A percentile compares a stretch with the other conserved stretches of the same genome.
phyloP scores from a whole-genome alignment of 2,113 vertebrate genomes.

The Malurus melanocephalus region DNA sequence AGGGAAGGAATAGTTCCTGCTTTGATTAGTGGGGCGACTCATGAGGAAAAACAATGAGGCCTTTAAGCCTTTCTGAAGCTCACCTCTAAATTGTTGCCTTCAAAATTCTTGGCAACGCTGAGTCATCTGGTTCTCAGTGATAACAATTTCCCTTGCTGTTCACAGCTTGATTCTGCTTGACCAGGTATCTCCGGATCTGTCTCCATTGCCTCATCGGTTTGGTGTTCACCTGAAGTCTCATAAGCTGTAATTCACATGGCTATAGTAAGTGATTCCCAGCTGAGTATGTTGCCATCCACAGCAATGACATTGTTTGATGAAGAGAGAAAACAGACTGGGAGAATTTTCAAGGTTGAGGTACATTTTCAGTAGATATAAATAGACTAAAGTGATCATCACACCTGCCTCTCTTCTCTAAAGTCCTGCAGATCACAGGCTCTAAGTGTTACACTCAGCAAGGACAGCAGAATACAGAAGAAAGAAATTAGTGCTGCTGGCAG shows the following conservation, averaged over 20 bases:
- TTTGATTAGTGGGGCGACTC: background rate
- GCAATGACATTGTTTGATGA: background rate
- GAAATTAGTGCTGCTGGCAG: background rate
- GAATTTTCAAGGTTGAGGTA: slow-evolving; percentile 39
- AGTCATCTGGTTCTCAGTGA: background rate
- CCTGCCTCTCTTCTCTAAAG: slow-evolving; percentile 11
- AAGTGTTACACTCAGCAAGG: slow-evolving; percentile 16
- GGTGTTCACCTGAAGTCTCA: background rate
- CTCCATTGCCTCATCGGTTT: background rate
- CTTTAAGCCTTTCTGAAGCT: background rate
- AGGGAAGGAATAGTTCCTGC: background rate
- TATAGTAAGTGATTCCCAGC: background rate
- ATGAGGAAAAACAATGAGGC: background rate
- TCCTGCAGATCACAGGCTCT: background rate
- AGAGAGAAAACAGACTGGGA: background rate
- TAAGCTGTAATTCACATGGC: background rate
- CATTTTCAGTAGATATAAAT: slow-evolving; percentile 30
- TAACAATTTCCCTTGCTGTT: background rate
- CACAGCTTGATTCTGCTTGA: background rate
- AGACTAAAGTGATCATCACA: slow-evolving; percentile 23
- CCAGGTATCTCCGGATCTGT: background rate
- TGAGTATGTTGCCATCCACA: background rate
- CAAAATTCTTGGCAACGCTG: background rate
- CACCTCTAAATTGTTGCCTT: background rate
- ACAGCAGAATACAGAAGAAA: background rate